Evolutionary conservation across 2,113 vertebrate species (phyloP).

Genomic region (Panthera leo): DNA sequence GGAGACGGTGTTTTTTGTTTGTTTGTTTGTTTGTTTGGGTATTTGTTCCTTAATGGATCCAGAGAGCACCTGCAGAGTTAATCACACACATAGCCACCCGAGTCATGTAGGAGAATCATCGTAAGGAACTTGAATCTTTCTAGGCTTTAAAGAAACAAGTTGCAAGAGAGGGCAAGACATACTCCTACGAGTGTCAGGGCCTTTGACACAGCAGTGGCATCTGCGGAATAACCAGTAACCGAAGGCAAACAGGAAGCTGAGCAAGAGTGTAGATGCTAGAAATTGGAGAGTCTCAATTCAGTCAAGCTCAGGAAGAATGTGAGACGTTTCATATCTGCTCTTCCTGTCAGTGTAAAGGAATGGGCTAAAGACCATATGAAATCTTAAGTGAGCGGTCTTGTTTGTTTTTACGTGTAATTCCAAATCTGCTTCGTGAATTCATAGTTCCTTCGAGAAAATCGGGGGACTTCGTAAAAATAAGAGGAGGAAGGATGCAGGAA

Average conservation of each 20-base stretch:
- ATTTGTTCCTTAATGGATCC: constrained; percentile 72
- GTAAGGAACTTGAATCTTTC: constrained; percentile 59
- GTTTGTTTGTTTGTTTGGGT: constrained; percentile 27
- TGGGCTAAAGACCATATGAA: neutral
- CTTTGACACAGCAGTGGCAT: constrained; percentile 48
- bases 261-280: neutral
- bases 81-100: constrained; percentile 72
- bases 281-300: neutral
- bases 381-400: neutral
- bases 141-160: constrained; percentile 75
- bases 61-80: constrained; percentile 79
- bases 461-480: neutral
- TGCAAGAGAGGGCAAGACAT: neutral
- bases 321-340: neutral
- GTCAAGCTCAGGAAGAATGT: neutral
- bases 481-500: neutral
- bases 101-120: constrained; percentile 71
- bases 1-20: neutral
- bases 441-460: neutral
- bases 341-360: neutral
- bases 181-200: constrained; percentile 21
- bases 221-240: constrained; percentile 44
- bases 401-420: neutral
- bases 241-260: constrained; percentile 51
- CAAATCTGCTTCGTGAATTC: neutral